These are phyloP conservation scores for Progne subis DNA, from an alignment of 2,113 vertebrate species.

Conservation along the genomic window DNA sequence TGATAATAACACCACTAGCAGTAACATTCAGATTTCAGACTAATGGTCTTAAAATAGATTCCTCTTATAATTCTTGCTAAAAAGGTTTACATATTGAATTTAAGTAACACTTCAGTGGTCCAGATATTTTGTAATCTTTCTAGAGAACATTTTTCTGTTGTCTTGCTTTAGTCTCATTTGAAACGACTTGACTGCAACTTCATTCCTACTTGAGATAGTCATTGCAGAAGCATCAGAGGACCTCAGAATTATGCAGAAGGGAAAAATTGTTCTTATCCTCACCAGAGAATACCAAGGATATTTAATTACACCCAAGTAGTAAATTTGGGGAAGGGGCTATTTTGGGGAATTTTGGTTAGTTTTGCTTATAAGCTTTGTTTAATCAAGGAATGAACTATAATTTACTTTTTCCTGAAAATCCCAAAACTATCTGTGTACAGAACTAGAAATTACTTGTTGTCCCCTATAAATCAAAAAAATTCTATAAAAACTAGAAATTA, in stretches of 20 bases:
- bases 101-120: not conserved
- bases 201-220: not conserved
- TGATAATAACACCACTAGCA: not conserved
- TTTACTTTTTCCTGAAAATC: not conserved
- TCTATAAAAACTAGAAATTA: not conserved
- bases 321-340: fast-evolving
- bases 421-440: not conserved
- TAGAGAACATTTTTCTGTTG: not conserved
- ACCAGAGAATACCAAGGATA: not conserved
- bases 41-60: not conserved
- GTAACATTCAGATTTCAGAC: not conserved
- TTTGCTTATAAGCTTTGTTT: not conserved
- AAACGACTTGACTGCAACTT: not conserved
- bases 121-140: not conserved
- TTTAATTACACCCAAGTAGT: not conserved
- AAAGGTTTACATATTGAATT: not conserved
- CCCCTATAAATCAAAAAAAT: not conserved
- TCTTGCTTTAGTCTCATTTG: not conserved
- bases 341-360: not conserved
- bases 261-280: not conserved
- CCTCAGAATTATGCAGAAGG: not conserved
- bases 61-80: not conserved
- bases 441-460: not conserved
- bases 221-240: not conserved
- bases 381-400: not conserved